Percentiles rank a stretch among this genome's conserved stretches.
phyloP scores from a whole-genome alignment of 2,797 vertebrate genomes.

The Notolabrus celidotus region DNA sequence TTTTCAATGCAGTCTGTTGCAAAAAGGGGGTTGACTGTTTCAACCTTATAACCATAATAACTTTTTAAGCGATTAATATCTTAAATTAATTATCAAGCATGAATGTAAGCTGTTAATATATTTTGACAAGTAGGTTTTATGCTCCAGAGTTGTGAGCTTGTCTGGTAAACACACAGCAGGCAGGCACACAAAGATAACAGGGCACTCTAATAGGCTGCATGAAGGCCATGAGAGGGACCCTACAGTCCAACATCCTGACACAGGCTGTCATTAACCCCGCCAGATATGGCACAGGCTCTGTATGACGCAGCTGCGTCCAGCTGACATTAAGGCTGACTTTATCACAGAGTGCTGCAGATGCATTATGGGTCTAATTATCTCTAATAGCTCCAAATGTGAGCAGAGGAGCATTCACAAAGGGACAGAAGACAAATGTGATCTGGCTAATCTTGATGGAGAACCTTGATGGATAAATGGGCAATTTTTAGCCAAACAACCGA shows the following conservation, averaged over 20 bases:
- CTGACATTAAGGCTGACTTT: constrained; percentile 24
- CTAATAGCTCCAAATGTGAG: constrained; percentile 37
- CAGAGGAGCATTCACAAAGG: constrained; percentile 15
- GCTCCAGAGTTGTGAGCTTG: neutral
- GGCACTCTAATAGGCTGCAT: constrained; percentile 9
- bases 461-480: neutral
- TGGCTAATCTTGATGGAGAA: constrained; percentile 9
- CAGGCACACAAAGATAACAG: constrained; percentile 9
- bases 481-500: constrained; percentile 1
- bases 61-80: no score
- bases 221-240: constrained; percentile 16
- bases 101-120: neutral
- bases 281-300: neutral
- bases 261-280: constrained; percentile 23
- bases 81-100: neutral
- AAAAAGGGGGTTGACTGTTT: neutral
- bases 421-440: neutral
- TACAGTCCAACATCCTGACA: constrained; percentile 22
- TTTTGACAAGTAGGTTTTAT: neutral
- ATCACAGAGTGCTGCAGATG: constrained; percentile 30
- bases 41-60: neutral
- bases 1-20: neutral
- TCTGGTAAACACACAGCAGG: constrained; percentile 2
- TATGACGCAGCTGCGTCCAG: constrained; percentile 34
- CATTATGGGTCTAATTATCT: constrained; percentile 48